These are phyloP conservation scores for Papilio machaon DNA, from an alignment of 1,140 invertebrate species.

Conservation along the genomic window DNA sequence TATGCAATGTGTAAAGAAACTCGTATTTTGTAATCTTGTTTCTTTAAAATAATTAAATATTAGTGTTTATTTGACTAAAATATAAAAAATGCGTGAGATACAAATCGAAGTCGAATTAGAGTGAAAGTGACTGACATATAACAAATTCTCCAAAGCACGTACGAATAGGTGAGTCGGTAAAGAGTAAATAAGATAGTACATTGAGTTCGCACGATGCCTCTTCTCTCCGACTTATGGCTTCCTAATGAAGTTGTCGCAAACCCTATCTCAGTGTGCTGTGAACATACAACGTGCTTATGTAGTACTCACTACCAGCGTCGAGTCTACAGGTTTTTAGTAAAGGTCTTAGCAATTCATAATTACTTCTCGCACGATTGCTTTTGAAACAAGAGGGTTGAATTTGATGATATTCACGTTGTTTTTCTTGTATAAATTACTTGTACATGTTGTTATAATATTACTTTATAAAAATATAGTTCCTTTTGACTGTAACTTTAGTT, in stretches of 20 bases:
- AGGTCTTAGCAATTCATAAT: conserved; percentile 76
- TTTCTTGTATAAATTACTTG: background rate
- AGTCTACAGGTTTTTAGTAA: conserved; percentile 62
- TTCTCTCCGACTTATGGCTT: conserved; percentile 69
- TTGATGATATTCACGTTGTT: conserved; percentile 25
- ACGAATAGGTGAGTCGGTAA: conserved; percentile 45
- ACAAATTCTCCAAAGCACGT: background rate
- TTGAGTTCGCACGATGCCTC: conserved; percentile 54
- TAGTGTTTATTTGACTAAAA: background rate
- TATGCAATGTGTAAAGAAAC: background rate
- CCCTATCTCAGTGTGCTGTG: conserved; percentile 46
- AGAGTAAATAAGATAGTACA: conserved; percentile 55
- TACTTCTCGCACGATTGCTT: conserved; percentile 74
- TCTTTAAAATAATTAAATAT: background rate
- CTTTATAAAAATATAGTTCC: background rate
- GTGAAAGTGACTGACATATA: background rate
- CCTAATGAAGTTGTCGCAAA: conserved; percentile 69
- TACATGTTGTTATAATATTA: background rate
- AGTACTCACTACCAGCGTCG: conserved; percentile 33
- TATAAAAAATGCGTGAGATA: background rate
- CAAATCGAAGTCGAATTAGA: background rate
- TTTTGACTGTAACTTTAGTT: too few relatives aligned
- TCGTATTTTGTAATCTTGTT: background rate
- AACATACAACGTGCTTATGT: conserved; percentile 44
- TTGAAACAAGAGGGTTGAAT: conserved; percentile 65